phyloP scores from a whole-genome alignment of 2,113 vertebrate species.

The Corynorhinus townsendii region DNA sequence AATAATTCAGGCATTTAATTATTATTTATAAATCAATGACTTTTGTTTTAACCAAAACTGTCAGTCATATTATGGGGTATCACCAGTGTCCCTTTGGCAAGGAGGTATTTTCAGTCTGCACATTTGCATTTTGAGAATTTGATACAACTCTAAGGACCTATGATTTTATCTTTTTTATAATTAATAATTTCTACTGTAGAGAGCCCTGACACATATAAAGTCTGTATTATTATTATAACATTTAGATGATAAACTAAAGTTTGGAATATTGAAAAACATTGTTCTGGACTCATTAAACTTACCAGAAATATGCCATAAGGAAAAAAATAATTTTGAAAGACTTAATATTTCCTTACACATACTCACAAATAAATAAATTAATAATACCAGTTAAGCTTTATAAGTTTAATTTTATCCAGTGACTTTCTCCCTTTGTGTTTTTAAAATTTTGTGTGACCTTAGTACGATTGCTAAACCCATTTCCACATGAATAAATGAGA shows the following conservation, averaged over 20 bases:
- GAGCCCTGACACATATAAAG: neutral
- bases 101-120: neutral
- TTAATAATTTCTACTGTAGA: neutral
- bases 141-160: neutral
- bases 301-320: neutral
- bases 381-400: neutral
- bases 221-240: neutral
- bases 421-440: neutral
- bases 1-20: neutral
- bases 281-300: neutral
- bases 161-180: neutral
- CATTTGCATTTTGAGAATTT: neutral
- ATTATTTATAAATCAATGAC: neutral
- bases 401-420: neutral
- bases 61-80: neutral
- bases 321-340: neutral
- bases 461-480: neutral
- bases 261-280: neutral
- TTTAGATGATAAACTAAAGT: neutral
- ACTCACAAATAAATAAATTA: neutral
- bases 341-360: neutral
- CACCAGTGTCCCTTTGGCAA: neutral
- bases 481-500: neutral
- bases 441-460: neutral
- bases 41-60: neutral